Evolutionary conservation across 2,113 vertebrate species (phyloP).

Genomic region (Chaetorhynchus papuensis): DNA sequence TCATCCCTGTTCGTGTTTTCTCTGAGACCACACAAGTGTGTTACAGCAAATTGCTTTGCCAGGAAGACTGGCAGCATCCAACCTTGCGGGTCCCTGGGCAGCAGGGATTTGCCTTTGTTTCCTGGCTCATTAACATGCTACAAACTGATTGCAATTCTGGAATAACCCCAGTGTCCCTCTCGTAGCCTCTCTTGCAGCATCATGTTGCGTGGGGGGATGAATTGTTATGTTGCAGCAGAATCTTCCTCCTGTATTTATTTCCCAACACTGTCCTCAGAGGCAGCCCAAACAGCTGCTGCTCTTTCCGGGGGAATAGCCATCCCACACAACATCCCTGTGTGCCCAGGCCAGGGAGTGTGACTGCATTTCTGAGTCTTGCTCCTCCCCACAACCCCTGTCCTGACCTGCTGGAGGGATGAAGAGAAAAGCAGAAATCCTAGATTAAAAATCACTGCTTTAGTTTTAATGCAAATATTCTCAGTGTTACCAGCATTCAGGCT

Average conservation of each 20-base stretch:
- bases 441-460: background rate
- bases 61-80: background rate
- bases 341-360: background rate
- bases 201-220: background rate
- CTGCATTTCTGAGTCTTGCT: background rate
- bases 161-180: background rate
- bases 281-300: background rate
- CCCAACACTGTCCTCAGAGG: background rate
- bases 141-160: background rate
- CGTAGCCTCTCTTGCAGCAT: background rate
- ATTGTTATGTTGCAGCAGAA: background rate
- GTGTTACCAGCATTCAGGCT: background rate
- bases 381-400: background rate
- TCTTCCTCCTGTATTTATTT: background rate
- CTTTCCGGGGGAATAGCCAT: accelerated
- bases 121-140: background rate
- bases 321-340: background rate
- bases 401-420: background rate
- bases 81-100: background rate
- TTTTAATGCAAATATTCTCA: background rate
- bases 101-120: background rate
- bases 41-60: background rate
- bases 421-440: background rate
- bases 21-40: background rate
- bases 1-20: accelerated